A percentile compares a stretch with the other conserved stretches of the same genome.
phyloP scores from a whole-genome alignment of 2,113 vertebrate genomes.

The Copsychus sechellarum region DNA sequence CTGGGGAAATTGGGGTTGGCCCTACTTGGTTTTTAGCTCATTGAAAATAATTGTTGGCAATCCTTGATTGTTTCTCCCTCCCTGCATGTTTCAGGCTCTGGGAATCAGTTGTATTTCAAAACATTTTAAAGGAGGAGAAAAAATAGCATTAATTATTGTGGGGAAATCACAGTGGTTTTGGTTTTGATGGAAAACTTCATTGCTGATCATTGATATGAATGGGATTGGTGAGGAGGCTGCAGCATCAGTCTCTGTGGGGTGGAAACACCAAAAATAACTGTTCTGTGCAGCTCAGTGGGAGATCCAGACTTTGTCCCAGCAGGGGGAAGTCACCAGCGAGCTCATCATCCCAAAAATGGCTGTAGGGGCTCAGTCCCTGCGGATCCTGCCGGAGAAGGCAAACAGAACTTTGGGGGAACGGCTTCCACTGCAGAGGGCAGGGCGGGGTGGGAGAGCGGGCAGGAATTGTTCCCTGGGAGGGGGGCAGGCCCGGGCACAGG shows the following conservation, averaged over 20 bases:
- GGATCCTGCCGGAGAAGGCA: neutral
- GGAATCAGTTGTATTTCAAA: neutral
- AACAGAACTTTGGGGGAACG: neutral
- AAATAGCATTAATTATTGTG: neutral
- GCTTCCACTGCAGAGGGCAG: neutral
- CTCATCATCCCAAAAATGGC: neutral
- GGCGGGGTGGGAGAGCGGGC: fast-evolving
- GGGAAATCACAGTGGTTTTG: neutral
- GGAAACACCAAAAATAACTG: neutral
- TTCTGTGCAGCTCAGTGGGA: neutral
- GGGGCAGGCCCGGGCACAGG: neutral
- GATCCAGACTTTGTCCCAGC: neutral
- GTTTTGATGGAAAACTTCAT: neutral
- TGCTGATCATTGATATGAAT: fast-evolving
- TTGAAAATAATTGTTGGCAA: neutral
- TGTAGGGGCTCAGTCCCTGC: neutral
- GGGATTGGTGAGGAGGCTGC: neutral
- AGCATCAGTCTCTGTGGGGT: neutral
- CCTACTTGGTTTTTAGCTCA: neutral
- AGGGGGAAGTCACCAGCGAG: neutral
- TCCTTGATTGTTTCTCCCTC: neutral
- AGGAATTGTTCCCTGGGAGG: fast-evolving
- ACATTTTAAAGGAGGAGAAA: neutral
- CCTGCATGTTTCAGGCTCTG: neutral
- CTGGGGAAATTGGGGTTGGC: neutral